Conservation (phyloP, 2,888 invertebrate genomes). For the Gibbula magus region DNA sequence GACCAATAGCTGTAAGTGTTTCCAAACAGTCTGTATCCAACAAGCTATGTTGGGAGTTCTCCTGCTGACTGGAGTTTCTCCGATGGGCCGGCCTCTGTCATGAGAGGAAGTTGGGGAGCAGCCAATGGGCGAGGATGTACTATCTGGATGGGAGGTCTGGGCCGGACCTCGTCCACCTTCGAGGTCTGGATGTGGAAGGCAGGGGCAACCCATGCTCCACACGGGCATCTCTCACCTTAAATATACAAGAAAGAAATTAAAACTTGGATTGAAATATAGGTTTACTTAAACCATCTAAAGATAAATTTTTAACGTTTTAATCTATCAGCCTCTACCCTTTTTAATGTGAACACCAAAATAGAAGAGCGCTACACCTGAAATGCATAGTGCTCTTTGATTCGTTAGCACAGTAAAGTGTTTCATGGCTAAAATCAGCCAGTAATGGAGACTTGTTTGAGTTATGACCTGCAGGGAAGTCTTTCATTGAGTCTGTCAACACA, state of each 20-base stretch:
- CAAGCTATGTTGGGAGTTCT: too few species aligned
- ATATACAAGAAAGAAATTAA: constrained; percentile 29
- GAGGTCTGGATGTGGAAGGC: constrained; percentile 93
- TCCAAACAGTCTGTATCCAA: too few species aligned
- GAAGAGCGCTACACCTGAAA: too few species aligned
- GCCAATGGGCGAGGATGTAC: not conserved
- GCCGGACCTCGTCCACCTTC: constrained; percentile 91
- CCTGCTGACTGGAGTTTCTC: not conserved
- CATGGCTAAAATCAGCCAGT: too few species aligned
- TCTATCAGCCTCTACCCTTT: not conserved
- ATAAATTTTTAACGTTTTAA: not conserved
- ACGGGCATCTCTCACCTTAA: constrained; percentile 90
- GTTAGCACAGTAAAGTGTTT: too few species aligned
- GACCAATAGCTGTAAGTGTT: too few species aligned
- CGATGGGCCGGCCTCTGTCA: not conserved
- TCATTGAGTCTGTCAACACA: too few species aligned
- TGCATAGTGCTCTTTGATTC: too few species aligned
- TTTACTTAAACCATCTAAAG: not conserved
- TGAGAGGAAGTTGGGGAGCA: not conserved
- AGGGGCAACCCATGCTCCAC: constrained; percentile 91
- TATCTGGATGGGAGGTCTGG: constrained; percentile 26
- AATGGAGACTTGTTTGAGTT: too few species aligned
- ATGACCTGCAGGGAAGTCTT: too few species aligned
- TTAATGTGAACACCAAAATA: too few species aligned
- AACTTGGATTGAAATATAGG: too few species aligned